Evolutionary conservation across 2,888 invertebrate species (phyloP).

Genomic region (Catocala fraxini): DNA sequence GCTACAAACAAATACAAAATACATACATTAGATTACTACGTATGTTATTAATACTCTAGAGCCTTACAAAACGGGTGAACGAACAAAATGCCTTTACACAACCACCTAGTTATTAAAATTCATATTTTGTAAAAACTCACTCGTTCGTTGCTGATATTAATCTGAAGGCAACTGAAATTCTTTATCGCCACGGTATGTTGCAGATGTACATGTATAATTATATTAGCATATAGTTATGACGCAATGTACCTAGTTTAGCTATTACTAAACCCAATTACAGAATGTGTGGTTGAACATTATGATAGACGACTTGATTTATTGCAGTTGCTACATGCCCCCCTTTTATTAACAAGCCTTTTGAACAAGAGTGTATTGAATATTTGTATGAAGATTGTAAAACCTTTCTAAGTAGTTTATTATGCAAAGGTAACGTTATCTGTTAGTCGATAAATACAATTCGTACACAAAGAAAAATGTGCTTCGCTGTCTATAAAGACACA

Average conservation of each 20-base stretch:
- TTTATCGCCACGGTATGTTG: conserved; percentile 37
- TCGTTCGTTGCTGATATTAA: conserved; percentile 40
- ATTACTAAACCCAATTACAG: conserved; percentile 36
- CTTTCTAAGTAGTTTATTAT: no score
- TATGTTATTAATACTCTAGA: no score
- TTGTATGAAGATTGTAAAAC: not conserved
- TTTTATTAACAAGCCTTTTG: conserved; percentile 5
- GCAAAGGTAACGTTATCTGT: no score
- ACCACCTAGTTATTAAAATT: conserved; percentile 15
- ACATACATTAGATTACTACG: no score
- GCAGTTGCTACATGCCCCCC: conserved; percentile 8
- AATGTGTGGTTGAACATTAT: conserved; percentile 27
- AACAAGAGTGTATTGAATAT: not conserved
- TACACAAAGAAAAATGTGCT: no score
- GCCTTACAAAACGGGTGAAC: no score
- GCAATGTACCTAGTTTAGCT: conserved; percentile 33
- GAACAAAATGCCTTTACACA: not conserved
- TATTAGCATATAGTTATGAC: conserved; percentile 34
- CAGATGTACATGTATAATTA: conserved; percentile 30
- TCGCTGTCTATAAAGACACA: no score
- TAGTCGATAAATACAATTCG: no score
- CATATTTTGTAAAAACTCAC: conserved; percentile 39
- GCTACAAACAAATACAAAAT: no score
- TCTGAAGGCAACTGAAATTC: conserved; percentile 48
- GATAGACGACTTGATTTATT: conserved; percentile 26